Evolutionary conservation across 1,140 invertebrate species (phyloP), one percentile per base, ranked within the genome.

Genomic region (Lutraria rhynchaena): DNA sequence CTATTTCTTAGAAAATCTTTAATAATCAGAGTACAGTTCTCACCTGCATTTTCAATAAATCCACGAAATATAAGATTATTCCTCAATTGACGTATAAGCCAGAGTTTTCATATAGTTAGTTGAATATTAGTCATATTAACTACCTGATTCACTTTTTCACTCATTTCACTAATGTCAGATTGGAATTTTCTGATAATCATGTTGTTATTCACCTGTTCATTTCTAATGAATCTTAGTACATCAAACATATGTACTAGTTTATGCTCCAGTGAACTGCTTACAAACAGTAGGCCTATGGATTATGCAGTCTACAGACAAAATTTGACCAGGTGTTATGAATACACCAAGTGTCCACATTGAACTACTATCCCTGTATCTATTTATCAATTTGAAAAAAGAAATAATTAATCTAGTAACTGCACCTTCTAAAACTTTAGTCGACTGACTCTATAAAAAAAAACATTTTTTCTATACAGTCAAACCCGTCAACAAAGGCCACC

Each of bases 51-150:
- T 63, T 76, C 73, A 3, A 31, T 33, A 35, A 76, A 49, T n/a
- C 73, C 58, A 41, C 57, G 70, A 27, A 44, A 58, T 41, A 57
- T 57, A 7, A 60, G 51, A 19, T 70, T 70, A n/a, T 76, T 76
- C 60, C 73, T 46, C 73, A 15, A 76, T 76, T 3, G 73, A 76
- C 33, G 61, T 76, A 33, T 51, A 74, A 3, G 67, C 61, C 1
- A 70, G 27, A 15, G 67, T 70, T 70, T 44, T 33, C 29, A 70
- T 24, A 1, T 53, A 22, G 5, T 41, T 17, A n/a, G 67, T 70
- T 70, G 67, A 3, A 15, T 5, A 70, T 70, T 58, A 41, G 51
- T 74, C 33, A 60, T 33, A 58, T 60, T 37, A 31, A 58, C 5
- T 11, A 57, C 70, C 33, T 57, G 55, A 58, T 53, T 37, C 33